Percentiles rank a stretch among this genome's conserved stretches.
Conservation (phyloP, 2,888 invertebrate species). For the Sericinus montela region DNA sequence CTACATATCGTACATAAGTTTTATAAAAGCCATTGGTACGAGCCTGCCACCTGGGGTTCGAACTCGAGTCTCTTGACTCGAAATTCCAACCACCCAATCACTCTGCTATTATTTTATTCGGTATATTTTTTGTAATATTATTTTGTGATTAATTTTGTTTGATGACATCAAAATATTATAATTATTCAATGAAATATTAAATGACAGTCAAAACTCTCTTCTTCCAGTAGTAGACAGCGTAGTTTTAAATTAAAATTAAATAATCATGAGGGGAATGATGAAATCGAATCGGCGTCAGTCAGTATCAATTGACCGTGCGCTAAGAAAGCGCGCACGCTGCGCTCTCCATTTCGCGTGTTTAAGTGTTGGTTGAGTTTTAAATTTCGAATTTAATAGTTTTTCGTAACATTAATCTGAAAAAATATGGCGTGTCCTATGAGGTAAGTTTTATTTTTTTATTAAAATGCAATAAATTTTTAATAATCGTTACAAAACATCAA, state of each 20-base stretch:
- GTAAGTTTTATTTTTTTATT: slow-evolving; percentile 35
- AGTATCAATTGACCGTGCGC: slow-evolving; percentile 41
- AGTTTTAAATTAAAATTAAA: slow-evolving; percentile 39
- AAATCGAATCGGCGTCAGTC: slow-evolving; percentile 25
- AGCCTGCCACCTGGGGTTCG: too few species aligned
- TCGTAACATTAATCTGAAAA: slow-evolving; percentile 10
- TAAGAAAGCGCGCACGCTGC: slow-evolving; percentile 40
- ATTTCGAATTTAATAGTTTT: slow-evolving; percentile 22
- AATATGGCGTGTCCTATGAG: slow-evolving; percentile 72
- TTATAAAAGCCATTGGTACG: too few species aligned
- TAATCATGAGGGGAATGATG: slow-evolving; percentile 43
- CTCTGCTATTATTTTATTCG: too few species aligned
- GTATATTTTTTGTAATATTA: too few species aligned
- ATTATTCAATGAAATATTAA: too few species aligned
- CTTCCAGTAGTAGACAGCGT: slow-evolving; percentile 25
- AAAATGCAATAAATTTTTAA: too few species aligned
- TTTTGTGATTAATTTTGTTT: too few species aligned
- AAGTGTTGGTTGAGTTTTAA: slow-evolving; percentile 23
- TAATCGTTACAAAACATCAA: too few species aligned
- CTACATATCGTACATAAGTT: too few species aligned
- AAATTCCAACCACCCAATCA: too few species aligned
- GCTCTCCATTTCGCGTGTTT: slow-evolving; percentile 23
- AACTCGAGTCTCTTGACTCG: too few species aligned
- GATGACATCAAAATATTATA: too few species aligned
- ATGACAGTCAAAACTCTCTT: slow-evolving; percentile 1